A percentile compares a stretch with the other conserved stretches of the same genome.
Conservation (phyloP, 2,888 invertebrate genomes). For the Erebia ligea region DNA sequence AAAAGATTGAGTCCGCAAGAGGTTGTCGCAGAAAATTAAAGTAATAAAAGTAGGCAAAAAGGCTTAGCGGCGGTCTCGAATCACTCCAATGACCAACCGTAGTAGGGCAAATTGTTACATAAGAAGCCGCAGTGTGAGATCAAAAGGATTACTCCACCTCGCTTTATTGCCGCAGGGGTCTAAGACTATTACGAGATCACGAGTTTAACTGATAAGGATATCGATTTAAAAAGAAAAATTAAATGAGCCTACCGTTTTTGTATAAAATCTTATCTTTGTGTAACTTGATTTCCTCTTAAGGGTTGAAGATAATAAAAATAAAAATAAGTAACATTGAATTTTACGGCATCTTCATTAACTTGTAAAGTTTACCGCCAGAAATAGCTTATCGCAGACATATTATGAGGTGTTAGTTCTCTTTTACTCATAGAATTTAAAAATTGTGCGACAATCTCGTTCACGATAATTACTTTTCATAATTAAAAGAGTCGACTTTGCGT, state of each 20-base stretch:
- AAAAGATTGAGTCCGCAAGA: constrained; percentile 11
- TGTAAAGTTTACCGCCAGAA: neutral
- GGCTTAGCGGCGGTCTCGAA: constrained; percentile 38
- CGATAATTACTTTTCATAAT: constrained; percentile 5
- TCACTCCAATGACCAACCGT: constrained; percentile 39
- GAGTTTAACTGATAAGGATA: constrained; percentile 44
- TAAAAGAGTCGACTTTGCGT: neutral
- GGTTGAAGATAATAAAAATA: neutral
- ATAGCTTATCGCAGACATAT: neutral
- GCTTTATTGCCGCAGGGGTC: constrained; percentile 39
- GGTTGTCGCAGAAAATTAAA: constrained; percentile 35
- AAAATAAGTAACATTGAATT: neutral
- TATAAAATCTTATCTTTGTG: neutral
- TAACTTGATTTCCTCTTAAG: neutral
- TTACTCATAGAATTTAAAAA: neutral
- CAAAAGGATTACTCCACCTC: constrained; percentile 48
- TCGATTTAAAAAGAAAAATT: constrained; percentile 47
- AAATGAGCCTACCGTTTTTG: constrained; percentile 2
- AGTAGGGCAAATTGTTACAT: constrained; percentile 46
- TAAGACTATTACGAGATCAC: constrained; percentile 42
- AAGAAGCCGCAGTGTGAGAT: constrained; percentile 45
- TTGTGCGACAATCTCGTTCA: neutral
- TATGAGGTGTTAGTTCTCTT: neutral
- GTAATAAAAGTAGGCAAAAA: constrained; percentile 39
- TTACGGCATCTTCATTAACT: neutral